Evolutionary conservation across 2,797 vertebrate species (phyloP).

Genomic region (Chiloscyllium punctatum): DNA sequence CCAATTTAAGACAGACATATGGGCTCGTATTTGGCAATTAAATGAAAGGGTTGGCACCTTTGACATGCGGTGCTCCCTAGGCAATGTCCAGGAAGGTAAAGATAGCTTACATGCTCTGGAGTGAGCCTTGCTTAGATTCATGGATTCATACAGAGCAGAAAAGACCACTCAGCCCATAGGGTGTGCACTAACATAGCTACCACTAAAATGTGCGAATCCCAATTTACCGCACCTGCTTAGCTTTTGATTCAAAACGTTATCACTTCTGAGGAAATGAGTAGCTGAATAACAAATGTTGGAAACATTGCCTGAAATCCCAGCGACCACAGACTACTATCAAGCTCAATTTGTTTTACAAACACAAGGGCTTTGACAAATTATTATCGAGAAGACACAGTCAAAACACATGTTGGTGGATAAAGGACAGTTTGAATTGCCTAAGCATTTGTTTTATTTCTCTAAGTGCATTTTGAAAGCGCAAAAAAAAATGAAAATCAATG

Average conservation of each 20-base stretch:
- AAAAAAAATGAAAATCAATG: conserved; percentile 36
- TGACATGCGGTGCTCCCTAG: neutral
- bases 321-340: too few species aligned
- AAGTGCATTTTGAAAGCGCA: conserved; percentile 29
- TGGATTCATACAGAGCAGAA: too few species aligned
- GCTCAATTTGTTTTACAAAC: conserved; percentile 5
- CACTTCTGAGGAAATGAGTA: neutral
- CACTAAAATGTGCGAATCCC: too few species aligned
- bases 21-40: neutral
- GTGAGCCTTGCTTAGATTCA: neutral
- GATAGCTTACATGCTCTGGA: neutral
- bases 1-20: neutral
- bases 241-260: neutral
- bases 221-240: neutral
- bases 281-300: neutral
- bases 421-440: conserved; percentile 9
- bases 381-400: conserved; percentile 1
- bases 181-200: too few species aligned
- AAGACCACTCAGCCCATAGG: too few species aligned
- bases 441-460: neutral
- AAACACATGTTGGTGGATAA: neutral
- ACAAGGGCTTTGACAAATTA: neutral
- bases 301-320: neutral
- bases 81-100: neutral
- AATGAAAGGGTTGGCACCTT: neutral